Percentiles rank a stretch among this genome's conserved stretches.
Conservation (phyloP, 2,113 vertebrate genomes). For the Psilopsiagon aymara region DNA sequence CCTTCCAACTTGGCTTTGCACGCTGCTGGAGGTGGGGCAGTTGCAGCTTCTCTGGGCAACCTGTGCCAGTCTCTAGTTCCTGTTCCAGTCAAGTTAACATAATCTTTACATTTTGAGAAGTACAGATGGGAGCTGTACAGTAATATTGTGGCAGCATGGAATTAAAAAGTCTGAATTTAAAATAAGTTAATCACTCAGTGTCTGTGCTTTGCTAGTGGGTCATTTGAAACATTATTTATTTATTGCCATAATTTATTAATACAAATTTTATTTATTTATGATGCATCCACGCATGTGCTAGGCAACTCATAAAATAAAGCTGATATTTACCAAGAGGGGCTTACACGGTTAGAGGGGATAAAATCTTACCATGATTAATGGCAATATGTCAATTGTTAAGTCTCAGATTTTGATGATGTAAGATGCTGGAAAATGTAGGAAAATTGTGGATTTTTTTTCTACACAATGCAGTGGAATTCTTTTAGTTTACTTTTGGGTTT, state of each 20-base stretch:
- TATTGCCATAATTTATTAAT: conserved; percentile 51
- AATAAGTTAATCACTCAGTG: not conserved
- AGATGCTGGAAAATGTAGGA: not conserved
- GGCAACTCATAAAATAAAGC: not conserved
- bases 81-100: not conserved
- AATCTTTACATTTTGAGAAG: not conserved
- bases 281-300: not conserved
- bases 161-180: conserved; percentile 19
- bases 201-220: not conserved
- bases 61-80: not conserved
- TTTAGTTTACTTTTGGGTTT: not conserved
- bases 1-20: not conserved
- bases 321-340: not conserved
- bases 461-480: not conserved
- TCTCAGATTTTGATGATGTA: not conserved
- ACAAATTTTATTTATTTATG: conserved; percentile 51
- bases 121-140: not conserved
- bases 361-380: not conserved
- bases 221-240: conserved; percentile 46
- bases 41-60: not conserved
- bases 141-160: not conserved
- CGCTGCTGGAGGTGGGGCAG: not conserved
- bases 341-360: not conserved
- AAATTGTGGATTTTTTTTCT: not conserved
- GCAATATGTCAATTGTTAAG: not conserved